Evolutionary conservation across 1,140 invertebrate genomes (phyloP), one percentile per base, ranked within the genome.

Genomic region (Drosophila teissieri): DNA sequence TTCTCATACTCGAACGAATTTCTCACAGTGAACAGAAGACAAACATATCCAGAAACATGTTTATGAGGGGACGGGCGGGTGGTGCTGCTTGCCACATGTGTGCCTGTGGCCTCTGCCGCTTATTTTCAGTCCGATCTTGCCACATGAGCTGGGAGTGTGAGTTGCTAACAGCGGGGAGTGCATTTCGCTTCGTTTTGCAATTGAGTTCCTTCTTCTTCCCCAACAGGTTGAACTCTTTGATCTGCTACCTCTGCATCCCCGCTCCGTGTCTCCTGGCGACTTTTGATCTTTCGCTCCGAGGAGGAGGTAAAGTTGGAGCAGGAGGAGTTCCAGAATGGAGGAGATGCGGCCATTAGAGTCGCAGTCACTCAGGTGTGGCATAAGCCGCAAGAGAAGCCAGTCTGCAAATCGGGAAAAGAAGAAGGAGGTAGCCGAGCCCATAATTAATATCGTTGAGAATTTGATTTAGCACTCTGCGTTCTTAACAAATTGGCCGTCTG

Each of bases 301-400:
- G 44, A 60, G 31, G 22, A 42, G 49, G 17, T 8, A 40, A 7
- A 27, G 17, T 34, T 2, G 22, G 24, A 61, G 51, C 31, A 11
- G 72, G 22, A 54, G 70, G 14, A n/a, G 58, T 37, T 39, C 10
- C 34, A 19, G 8, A 7, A 27, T 8, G 55, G 27, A 57, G 82
- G 69, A 86, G 78, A 86, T 86, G 80, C 82, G 82, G 79, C 79
- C 76, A 86, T 86, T 88, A 88, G 70, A 74, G 46, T 62, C 37
- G 53, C 80, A 75, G 65, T 78, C 83, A 78, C 75, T 86, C 82
- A 86, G 83, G 82, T 86, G 82, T 73, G 82, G 73, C 57, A 60
- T 19, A 58, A 44, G 45, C 46, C 15, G 14, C 27, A 34, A 65
- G 65, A 49, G 67, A 69, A 70, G 68, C 65, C 68, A 70, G 65